Evolutionary conservation across 2,113 vertebrate species (phyloP), one percentile per base, ranked within the genome.

Genomic region (Dipodomys stephensi): DNA sequence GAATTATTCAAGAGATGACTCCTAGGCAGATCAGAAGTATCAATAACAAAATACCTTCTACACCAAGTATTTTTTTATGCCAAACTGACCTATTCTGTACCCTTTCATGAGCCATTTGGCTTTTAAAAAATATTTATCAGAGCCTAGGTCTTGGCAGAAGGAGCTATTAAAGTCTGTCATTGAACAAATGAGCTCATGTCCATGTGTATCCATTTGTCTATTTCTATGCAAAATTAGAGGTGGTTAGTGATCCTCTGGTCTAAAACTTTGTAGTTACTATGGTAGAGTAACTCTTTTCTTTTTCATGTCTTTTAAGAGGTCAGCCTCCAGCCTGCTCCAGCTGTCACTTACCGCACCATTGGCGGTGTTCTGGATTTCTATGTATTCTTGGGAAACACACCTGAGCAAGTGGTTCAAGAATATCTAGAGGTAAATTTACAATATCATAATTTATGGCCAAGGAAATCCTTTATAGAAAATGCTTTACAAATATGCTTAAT

Each of bases 281-380:
- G 88, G 62, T 73, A 60, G 60, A 82, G 60, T 72, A 65, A 44
- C 67, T 78, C 82, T 83, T 8, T 88, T 90, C 4, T 39, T 77
- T 91, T 83, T 69, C 39, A 44, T 68, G 92, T 87, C 11, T 76
- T 87, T 91, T 11, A 76, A 99, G 99, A 99, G 82, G 98, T 99
- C 73, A 97, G 90, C 53, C 96, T 99, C 49, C 99, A 99, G 96
- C 99, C 99, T 0, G 95, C 98, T 28, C 99, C 99, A 57, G 99
- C 99, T 9, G 94, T 99, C 96, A 99, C 99, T 60, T 99, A 98
- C 93, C 98, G 98, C 57, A 98, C 98, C 0, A 99, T 97, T 0
- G 99, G 99, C 91, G 99, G 99, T 39, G 83, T 99, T 91, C 97
- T 99, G 13, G 99, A 99, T 94, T 99, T 99, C 95, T 99, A 99